Percentiles rank a stretch among this genome's conserved stretches.
These are phyloP conservation scores for Mormyrus hasselquistii DNA, from an alignment of 2,797 vertebrate genomes.

Conservation along the genomic window DNA sequence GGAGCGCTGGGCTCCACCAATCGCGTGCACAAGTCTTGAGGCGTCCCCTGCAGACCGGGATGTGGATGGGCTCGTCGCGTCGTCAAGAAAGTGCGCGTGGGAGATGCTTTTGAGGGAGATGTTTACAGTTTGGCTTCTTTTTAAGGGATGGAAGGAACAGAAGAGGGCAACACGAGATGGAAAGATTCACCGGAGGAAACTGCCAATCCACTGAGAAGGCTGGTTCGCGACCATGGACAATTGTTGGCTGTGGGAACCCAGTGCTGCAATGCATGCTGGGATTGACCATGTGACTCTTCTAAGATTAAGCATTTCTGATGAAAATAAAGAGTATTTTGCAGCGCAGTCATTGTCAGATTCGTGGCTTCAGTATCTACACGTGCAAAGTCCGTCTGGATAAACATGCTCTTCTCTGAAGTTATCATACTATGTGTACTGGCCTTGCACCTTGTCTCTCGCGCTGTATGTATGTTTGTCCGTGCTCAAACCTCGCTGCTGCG, in stretches of 20 bases:
- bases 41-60: too few species aligned
- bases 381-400: not conserved
- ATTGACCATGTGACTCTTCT: not conserved
- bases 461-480: not conserved
- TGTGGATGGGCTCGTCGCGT: not conserved
- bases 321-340: not conserved
- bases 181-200: not conserved
- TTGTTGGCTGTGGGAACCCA: not conserved
- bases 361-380: not conserved
- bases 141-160: not conserved
- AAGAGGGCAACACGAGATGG: not conserved
- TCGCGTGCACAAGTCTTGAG: conserved; percentile 37
- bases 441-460: not conserved
- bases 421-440: not conserved
- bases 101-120: not conserved
- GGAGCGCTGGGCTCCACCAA: conserved; percentile 80
- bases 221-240: not conserved
- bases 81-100: not conserved
- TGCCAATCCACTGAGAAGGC: not conserved
- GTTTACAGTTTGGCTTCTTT: not conserved
- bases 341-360: not conserved
- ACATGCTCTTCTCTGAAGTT: not conserved
- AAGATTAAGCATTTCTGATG: not conserved
- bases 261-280: not conserved
- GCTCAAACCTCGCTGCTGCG: not conserved